A percentile compares a stretch with the other conserved stretches of the same genome.
These are phyloP conservation scores for Eubasilissa regina DNA, from an alignment of 1,140 invertebrate genomes.

Conservation along the genomic window DNA sequence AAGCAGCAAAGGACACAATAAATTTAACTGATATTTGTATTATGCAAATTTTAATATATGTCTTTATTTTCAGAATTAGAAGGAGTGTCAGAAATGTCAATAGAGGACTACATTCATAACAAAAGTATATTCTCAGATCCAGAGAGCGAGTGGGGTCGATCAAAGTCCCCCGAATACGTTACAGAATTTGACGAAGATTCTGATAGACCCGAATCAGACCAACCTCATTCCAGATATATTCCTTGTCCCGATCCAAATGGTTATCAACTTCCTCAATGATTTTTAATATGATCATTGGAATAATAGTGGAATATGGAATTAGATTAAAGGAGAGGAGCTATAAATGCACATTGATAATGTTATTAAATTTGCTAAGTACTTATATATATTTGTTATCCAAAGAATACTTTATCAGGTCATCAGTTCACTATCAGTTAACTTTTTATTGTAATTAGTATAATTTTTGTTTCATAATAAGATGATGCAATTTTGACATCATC, in stretches of 20 bases:
- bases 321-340: not conserved
- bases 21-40: too few relatives aligned
- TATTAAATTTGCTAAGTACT: not conserved
- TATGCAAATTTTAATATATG: too few relatives aligned
- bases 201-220: conserved; percentile 68
- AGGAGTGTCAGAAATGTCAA: conserved; percentile 50
- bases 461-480: not conserved
- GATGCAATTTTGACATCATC: too few relatives aligned
- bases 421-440: not conserved
- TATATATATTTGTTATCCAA: not conserved
- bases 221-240: conserved; percentile 38
- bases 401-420: not conserved
- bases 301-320: too few relatives aligned
- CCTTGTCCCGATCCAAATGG: conserved; percentile 30
- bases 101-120: conserved; percentile 62
- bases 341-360: not conserved
- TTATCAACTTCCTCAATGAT: conserved; percentile 35
- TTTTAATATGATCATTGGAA: too few relatives aligned
- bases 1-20: too few relatives aligned
- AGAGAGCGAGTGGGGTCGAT: conserved; percentile 67
- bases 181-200: conserved; percentile 62
- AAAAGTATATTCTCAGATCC: conserved; percentile 70
- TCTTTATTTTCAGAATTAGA: conserved; percentile 55
- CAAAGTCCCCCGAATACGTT: conserved; percentile 56
- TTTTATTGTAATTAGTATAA: not conserved